phyloP scores from a whole-genome alignment of 35 echinoderm and acorn worm genomes.

The Apostichopus parvimensis region DNA sequence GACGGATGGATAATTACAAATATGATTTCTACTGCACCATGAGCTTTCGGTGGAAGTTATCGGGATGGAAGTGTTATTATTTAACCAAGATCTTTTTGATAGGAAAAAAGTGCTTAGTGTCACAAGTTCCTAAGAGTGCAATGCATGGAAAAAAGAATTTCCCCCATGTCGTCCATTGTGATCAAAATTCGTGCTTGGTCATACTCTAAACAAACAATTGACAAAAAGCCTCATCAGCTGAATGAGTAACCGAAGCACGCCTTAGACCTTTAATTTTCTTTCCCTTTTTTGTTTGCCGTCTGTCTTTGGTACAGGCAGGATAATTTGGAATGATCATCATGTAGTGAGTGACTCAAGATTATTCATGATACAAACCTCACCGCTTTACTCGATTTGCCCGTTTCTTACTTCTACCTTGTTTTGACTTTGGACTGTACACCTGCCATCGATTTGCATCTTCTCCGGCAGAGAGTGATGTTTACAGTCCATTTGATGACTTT shows the following conservation, averaged over 20 bases:
- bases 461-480: background rate
- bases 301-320: background rate
- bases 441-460: background rate
- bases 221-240: background rate
- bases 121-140: too few species aligned
- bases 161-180: too few species aligned
- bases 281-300: too few species aligned
- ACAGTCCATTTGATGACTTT: background rate
- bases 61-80: too few species aligned
- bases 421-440: background rate
- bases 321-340: background rate
- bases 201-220: background rate
- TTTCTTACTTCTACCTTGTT: background rate
- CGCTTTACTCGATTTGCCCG: background rate
- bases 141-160: too few species aligned
- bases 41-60: too few species aligned
- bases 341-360: background rate
- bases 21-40: too few species aligned
- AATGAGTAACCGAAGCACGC: background rate
- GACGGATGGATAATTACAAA: too few species aligned
- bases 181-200: too few species aligned
- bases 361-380: background rate
- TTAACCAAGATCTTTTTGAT: too few species aligned
- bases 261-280: too few species aligned
- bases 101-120: too few species aligned